Evolutionary conservation across 2,797 vertebrate genomes (phyloP).

Genomic region (Leptoclinus maculatus): DNA sequence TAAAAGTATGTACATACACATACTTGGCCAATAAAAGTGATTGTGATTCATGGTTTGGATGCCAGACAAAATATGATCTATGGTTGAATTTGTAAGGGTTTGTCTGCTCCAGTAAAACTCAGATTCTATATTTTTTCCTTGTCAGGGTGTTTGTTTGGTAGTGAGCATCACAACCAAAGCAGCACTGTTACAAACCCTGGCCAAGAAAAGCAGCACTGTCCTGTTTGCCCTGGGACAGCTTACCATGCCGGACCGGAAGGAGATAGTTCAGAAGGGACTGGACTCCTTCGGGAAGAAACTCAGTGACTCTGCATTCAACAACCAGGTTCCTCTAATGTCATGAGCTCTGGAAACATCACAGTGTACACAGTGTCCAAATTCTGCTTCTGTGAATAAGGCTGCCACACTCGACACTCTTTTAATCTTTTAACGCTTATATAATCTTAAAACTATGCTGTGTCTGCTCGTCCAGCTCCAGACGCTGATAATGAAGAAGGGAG

Average conservation of each 20-base stretch:
- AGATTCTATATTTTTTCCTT: neutral
- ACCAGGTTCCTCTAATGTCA: slow-evolving; percentile 82
- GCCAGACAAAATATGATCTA: neutral
- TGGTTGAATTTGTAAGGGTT: neutral
- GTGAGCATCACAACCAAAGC: slow-evolving; percentile 83
- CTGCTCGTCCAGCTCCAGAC: slow-evolving; percentile 84
- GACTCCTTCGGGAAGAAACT: slow-evolving; percentile 90
- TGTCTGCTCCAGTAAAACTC: neutral
- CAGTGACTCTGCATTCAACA: slow-evolving; percentile 91
- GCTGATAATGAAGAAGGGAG: slow-evolving; percentile 89
- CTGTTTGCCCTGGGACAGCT: slow-evolving; percentile 83
- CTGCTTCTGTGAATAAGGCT: neutral
- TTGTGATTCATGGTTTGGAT: neutral
- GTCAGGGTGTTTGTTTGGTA: slow-evolving; percentile 86
- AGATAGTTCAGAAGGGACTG: slow-evolving; percentile 86
- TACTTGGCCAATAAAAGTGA: neutral
- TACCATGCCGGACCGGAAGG: slow-evolving; percentile 81
- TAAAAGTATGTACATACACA: neutral
- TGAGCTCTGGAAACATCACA: neutral
- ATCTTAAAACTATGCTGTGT: neutral
- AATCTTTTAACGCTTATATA: neutral
- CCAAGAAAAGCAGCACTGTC: slow-evolving; percentile 70
- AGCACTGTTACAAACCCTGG: slow-evolving; percentile 78
- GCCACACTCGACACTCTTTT: neutral
- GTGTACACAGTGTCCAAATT: neutral